Conservation (phyloP, 2,113 vertebrate species). For the Hippotragus niger region DNA sequence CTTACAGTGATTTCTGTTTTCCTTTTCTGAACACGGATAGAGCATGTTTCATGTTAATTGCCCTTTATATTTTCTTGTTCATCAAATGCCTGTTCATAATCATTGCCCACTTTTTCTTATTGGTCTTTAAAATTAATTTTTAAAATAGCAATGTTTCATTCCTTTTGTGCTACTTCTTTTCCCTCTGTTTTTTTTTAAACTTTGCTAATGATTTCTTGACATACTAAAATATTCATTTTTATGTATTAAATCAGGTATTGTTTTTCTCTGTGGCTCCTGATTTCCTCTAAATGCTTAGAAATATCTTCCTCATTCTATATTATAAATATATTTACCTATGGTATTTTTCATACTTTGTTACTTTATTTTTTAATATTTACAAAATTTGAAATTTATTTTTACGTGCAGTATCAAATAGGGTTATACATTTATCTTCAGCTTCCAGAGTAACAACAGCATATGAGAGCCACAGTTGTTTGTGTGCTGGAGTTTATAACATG, state of each 20-base stretch:
- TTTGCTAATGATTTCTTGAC: background rate
- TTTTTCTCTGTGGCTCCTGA: background rate
- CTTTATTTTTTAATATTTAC: background rate
- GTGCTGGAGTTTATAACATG: background rate
- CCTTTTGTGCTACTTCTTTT: background rate
- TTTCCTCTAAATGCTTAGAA: background rate
- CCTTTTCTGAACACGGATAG: background rate
- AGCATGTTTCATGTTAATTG: background rate
- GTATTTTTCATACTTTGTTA: background rate
- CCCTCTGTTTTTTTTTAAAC: background rate
- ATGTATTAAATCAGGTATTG: background rate
- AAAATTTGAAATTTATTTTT: background rate
- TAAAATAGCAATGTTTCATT: background rate
- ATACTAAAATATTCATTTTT: background rate
- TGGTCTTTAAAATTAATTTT: background rate
- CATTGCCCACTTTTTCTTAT: background rate
- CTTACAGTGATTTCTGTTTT: background rate
- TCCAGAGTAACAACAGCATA: background rate
- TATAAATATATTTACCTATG: background rate
- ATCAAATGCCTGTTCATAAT: background rate
- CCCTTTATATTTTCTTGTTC: background rate
- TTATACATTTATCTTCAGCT: background rate
- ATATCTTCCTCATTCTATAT: background rate
- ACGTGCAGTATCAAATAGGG: background rate
- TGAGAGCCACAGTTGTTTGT: background rate